Percentiles rank a stretch among this genome's conserved stretches.
phyloP scores from a whole-genome alignment of 2,113 vertebrate genomes.

The Anhinga rufa region DNA sequence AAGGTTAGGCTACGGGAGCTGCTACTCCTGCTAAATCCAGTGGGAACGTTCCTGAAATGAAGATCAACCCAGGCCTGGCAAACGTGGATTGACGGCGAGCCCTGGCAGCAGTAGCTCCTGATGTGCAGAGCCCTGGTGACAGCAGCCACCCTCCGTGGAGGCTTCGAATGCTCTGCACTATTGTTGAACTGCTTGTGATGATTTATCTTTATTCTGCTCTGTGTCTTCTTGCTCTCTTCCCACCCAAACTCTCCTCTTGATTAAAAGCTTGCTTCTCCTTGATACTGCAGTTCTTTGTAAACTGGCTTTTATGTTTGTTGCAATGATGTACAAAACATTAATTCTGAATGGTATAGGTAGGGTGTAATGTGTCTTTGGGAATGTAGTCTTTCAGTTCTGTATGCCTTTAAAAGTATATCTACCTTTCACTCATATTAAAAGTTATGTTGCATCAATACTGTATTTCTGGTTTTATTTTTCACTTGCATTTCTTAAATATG shows the following conservation, averaged over 20 bases:
- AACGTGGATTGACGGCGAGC: fast-evolving
- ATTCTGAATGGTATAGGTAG: background rate
- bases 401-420: background rate
- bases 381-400: background rate
- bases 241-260: background rate
- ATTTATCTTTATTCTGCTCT: fast-evolving
- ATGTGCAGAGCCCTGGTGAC: background rate
- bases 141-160: background rate
- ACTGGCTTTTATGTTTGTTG: background rate
- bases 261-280: background rate
- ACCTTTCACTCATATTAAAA: background rate
- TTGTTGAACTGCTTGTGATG: background rate
- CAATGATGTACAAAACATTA: fast-evolving
- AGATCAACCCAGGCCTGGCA: background rate
- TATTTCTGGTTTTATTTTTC: background rate
- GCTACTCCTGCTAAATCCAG: background rate
- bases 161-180: fast-evolving
- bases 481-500: background rate
- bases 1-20: background rate
- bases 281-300: background rate
- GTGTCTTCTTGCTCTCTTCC: background rate
- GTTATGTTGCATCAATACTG: background rate
- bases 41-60: fast-evolving
- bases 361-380: background rate
- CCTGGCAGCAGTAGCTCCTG: background rate